These are phyloP conservation scores for Orchestia grillus DNA, from an alignment of 1,140 invertebrate species.

Conservation along the genomic window DNA sequence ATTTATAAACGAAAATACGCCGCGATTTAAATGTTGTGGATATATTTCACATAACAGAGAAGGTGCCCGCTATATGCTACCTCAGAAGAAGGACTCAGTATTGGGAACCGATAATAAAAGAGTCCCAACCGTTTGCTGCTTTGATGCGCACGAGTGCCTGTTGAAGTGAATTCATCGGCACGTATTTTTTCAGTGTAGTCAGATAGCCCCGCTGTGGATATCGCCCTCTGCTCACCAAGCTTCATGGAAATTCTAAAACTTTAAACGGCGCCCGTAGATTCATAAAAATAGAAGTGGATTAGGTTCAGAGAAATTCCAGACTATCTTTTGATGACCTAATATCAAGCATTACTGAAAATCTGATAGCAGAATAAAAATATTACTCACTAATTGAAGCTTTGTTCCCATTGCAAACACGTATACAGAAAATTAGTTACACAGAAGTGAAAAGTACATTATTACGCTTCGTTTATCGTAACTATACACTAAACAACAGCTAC, in stretches of 20 bases:
- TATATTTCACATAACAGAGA: neutral
- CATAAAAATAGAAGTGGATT: neutral
- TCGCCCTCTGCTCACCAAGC: neutral
- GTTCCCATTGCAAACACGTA: neutral
- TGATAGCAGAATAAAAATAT: neutral
- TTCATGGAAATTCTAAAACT: neutral
- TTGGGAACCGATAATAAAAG: neutral
- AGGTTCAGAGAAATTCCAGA: neutral
- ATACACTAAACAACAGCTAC: neutral
- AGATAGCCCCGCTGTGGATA: neutral
- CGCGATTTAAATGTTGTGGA: neutral
- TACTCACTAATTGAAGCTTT: neutral
- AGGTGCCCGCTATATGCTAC: neutral
- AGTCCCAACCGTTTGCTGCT: neutral
- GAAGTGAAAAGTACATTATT: neutral
- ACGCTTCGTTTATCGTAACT: neutral
- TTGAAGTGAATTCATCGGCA: neutral
- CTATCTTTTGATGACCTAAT: neutral
- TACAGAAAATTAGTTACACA: neutral
- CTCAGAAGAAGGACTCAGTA: neutral
- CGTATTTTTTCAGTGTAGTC: neutral
- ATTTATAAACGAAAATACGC: neutral
- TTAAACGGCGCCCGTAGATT: neutral
- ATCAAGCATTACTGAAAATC: neutral
- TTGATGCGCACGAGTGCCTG: neutral